Conservation (phyloP, 2,888 invertebrate genomes). For the Drymonia ruficornis region DNA sequence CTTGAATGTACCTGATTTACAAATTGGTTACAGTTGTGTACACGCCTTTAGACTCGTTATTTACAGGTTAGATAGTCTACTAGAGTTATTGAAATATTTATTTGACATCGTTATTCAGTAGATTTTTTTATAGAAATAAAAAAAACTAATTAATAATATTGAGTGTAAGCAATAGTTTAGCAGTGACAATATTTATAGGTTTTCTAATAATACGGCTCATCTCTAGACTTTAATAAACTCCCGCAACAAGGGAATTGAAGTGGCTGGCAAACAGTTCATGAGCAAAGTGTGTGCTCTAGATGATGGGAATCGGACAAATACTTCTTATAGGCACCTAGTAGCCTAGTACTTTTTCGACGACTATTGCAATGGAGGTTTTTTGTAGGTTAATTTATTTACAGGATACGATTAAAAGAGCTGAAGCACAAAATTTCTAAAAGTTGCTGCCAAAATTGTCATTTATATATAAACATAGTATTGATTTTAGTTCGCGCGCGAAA, state of each 20-base stretch:
- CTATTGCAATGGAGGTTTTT: too few species aligned
- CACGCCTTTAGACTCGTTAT: slow-evolving; percentile 11
- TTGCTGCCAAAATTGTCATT: too few species aligned
- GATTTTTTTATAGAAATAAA: too few species aligned
- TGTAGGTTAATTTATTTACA: too few species aligned
- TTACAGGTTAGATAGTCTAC: background rate
- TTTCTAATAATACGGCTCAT: slow-evolving; percentile 11
- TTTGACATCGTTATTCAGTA: too few species aligned
- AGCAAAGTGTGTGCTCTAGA: slow-evolving; percentile 23
- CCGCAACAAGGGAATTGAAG: slow-evolving; percentile 63
- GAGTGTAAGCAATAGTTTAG: background rate
- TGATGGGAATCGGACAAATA: slow-evolving; percentile 15
- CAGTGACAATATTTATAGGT: background rate
- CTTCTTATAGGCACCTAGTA: background rate
- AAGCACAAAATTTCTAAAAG: too few species aligned
- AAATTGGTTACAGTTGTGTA: slow-evolving; percentile 23
- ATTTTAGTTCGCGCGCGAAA: too few species aligned
- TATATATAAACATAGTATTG: too few species aligned
- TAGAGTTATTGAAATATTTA: too few species aligned
- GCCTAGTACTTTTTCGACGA: background rate
- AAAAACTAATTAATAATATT: too few species aligned
- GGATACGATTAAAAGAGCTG: too few species aligned
- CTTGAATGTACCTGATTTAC: slow-evolving; percentile 16
- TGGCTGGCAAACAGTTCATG: slow-evolving; percentile 60
- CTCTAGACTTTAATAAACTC: slow-evolving; percentile 28